These are phyloP conservation scores for Diplolepis rosae DNA, from an alignment of 2,888 invertebrate species.

Conservation along the genomic window DNA sequence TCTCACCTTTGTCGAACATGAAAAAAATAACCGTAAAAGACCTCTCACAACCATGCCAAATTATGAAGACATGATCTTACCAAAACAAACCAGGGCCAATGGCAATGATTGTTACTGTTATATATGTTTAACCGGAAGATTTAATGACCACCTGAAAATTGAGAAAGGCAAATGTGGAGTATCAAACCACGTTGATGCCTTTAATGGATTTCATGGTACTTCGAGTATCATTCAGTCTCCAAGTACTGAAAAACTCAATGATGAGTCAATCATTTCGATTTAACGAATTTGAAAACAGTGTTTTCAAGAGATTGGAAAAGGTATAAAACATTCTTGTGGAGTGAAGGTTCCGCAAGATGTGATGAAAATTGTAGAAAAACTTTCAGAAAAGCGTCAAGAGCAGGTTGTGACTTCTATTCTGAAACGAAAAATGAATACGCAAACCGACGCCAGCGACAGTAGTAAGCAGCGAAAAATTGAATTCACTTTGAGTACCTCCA, in stretches of 20 bases:
- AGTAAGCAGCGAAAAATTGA: background rate
- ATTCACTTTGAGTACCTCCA: background rate
- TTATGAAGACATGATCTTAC: background rate
- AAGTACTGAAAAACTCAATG: background rate
- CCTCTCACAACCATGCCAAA: background rate
- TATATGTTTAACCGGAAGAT: background rate
- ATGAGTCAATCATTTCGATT: background rate
- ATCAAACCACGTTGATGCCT: too few species aligned
- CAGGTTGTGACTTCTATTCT: background rate
- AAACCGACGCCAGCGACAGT: too few species aligned
- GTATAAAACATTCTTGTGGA: background rate
- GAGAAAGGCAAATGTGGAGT: too few species aligned
- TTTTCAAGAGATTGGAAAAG: background rate
- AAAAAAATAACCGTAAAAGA: background rate
- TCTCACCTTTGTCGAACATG: background rate
- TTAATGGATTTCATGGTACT: too few species aligned
- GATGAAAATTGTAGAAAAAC: background rate
- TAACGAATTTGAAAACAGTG: background rate
- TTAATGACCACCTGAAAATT: too few species aligned
- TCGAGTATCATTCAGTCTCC: background rate
- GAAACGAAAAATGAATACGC: background rate
- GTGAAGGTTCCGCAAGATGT: background rate
- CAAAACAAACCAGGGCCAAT: background rate
- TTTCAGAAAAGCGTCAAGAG: slow-evolving; percentile 9
- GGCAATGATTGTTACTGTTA: background rate